These are phyloP conservation scores for Dicerorhinus sumatrensis DNA, from an alignment of 2,113 vertebrate genomes.

Conservation along the genomic window DNA sequence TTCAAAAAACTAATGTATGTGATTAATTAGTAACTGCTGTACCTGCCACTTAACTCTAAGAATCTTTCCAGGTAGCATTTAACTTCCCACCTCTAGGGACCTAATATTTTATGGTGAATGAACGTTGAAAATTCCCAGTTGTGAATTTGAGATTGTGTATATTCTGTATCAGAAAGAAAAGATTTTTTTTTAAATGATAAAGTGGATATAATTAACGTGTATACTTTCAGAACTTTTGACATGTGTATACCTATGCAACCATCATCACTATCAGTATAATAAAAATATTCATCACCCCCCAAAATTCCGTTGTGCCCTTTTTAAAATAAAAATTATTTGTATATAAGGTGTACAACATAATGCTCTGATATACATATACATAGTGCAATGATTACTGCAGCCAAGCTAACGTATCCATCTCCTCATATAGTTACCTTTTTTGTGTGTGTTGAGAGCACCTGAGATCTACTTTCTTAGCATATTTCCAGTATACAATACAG, in stretches of 20 bases:
- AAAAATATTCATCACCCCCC: background rate
- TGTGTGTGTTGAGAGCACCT: background rate
- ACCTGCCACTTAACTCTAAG: background rate
- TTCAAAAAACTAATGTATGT: background rate
- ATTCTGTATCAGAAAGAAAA: slow-evolving; percentile 25
- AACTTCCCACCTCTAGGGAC: background rate
- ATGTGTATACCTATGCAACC: background rate
- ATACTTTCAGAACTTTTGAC: background rate
- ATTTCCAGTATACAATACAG: background rate
- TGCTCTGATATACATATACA: background rate
- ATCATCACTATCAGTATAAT: background rate
- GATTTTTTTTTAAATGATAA: background rate
- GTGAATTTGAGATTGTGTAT: background rate
- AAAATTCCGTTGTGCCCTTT: background rate
- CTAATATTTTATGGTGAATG: background rate
- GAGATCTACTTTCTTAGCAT: background rate
- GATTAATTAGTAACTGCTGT: background rate
- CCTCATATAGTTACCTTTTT: background rate
- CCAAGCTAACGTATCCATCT: background rate
- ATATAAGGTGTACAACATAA: background rate
- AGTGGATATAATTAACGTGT: background rate
- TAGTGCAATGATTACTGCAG: background rate
- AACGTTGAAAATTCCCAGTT: slow-evolving; percentile 19
- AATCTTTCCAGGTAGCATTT: background rate
- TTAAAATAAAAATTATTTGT: background rate